Percentiles rank a stretch among this genome's conserved stretches.
Evolutionary conservation across 2,797 vertebrate species (phyloP).

Genomic region (Takifugu rubripes): DNA sequence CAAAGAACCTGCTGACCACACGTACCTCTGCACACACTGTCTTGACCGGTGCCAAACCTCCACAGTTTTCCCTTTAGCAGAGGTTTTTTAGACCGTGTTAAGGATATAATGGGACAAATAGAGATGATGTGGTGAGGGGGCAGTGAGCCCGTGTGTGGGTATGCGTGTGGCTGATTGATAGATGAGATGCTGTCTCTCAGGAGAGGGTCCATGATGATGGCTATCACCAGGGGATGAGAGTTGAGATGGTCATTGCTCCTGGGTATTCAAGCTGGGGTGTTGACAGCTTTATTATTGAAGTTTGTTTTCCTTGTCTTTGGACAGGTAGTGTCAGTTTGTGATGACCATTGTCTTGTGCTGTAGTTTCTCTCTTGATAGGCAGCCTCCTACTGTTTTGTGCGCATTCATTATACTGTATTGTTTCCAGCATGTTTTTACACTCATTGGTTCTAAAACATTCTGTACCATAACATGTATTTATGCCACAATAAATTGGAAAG

Average conservation of each 20-base stretch:
- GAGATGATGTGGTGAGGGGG: conserved; percentile 44
- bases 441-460: conserved; percentile 18
- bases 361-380: conserved; percentile 42
- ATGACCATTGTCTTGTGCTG: conserved; percentile 39
- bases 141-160: conserved; percentile 10
- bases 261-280: conserved; percentile 66
- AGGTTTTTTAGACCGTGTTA: conserved; percentile 57
- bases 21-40: conserved; percentile 12
- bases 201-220: conserved; percentile 58
- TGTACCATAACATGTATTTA: conserved; percentile 8
- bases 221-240: conserved; percentile 49
- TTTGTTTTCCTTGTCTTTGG: conserved; percentile 30
- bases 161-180: conserved; percentile 48
- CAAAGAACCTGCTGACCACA: conserved; percentile 52
- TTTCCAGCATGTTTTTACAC: conserved; percentile 22
- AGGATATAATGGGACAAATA: conserved; percentile 63
- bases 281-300: conserved; percentile 73
- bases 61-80: conserved; percentile 29
- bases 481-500: conserved; percentile 29
- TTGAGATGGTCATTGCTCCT: conserved; percentile 54
- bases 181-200: conserved; percentile 63
- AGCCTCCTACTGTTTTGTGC: conserved; percentile 33
- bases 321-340: conserved; percentile 37
- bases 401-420: conserved; percentile 35
- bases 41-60: conserved; percentile 19